Evolutionary conservation across 2,888 invertebrate genomes (phyloP).

Genomic region (Xanthia togata): DNA sequence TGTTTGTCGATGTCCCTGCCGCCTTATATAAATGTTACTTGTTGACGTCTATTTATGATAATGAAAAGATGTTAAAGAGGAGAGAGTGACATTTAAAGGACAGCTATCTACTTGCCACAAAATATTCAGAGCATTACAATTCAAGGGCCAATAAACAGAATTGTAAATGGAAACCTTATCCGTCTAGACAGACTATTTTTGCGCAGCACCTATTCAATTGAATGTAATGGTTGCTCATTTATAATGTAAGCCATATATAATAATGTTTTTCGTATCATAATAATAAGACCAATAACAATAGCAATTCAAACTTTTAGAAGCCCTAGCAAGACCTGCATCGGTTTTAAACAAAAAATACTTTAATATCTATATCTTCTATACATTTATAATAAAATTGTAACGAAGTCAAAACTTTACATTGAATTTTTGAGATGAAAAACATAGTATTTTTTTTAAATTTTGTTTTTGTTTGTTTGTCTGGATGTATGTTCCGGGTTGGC

Average conservation of each 20-base stretch:
- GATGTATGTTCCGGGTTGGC: neutral
- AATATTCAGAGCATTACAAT: slow-evolving; percentile 33
- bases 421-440: neutral
- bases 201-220: neutral
- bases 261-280: neutral
- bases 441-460: neutral
- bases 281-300: neutral
- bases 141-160: slow-evolving; percentile 23
- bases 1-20: no score
- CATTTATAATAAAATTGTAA: neutral
- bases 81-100: neutral
- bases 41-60: neutral
- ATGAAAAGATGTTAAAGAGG: neutral
- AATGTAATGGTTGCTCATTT: neutral
- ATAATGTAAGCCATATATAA: neutral
- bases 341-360: neutral
- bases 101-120: neutral
- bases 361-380: neutral
- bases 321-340: no score
- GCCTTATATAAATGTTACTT: neutral
- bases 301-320: neutral
- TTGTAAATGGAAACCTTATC: slow-evolving; percentile 14
- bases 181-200: slow-evolving; percentile 39
- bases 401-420: no score
- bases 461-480: neutral